Evolutionary conservation across 2,797 vertebrate species (phyloP).

Genomic region (Semotilus atromaculatus): DNA sequence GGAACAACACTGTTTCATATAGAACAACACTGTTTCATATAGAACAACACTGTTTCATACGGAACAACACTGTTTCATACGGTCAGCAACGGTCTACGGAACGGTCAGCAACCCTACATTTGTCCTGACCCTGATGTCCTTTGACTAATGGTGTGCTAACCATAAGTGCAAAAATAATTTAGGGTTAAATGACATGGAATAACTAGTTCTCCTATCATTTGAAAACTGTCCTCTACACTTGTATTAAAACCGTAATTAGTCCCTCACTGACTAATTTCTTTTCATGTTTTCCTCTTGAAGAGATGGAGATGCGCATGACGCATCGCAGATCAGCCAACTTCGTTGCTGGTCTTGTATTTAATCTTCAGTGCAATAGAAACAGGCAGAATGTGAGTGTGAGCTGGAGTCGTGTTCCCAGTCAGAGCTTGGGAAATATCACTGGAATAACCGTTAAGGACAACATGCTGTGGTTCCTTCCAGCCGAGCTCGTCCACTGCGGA

Average conservation of each 20-base stretch:
- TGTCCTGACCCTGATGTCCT: too few species aligned
- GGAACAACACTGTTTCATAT: too few species aligned
- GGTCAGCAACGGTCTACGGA: too few species aligned
- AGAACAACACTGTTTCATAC: too few species aligned
- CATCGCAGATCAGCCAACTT: background rate
- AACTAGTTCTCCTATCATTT: background rate
- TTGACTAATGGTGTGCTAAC: too few species aligned
- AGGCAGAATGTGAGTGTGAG: constrained; percentile 31
- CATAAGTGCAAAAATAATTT: too few species aligned
- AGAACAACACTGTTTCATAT: too few species aligned
- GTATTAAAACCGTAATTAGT: background rate
- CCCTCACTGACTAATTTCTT: background rate
- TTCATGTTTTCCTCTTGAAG: constrained; percentile 9
- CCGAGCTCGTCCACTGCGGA: constrained; percentile 67
- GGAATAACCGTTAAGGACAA: constrained; percentile 63
- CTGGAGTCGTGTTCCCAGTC: constrained; percentile 64
- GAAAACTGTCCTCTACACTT: background rate
- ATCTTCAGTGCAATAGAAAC: constrained; percentile 60
- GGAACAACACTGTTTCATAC: too few species aligned
- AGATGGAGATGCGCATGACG: background rate
- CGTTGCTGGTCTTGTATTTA: constrained; percentile 63
- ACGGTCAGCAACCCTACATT: too few species aligned
- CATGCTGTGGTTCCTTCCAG: constrained; percentile 72
- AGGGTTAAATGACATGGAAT: background rate
- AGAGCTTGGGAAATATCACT: constrained; percentile 24